Conservation (phyloP, 2,797 vertebrate genomes). For the Telmatherina bonti region DNA sequence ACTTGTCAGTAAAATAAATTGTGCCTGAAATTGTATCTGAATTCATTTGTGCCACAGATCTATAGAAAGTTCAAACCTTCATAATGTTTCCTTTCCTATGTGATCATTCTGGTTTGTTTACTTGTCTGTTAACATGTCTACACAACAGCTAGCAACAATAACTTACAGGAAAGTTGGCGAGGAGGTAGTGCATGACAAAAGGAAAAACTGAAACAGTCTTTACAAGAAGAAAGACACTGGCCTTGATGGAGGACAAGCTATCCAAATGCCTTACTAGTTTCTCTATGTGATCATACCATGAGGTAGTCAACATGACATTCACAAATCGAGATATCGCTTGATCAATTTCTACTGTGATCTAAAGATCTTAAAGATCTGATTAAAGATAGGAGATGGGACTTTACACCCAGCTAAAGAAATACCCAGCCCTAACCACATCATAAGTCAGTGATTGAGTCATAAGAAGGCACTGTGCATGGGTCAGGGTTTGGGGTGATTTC, state of each 20-base stretch:
- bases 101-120: not conserved
- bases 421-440: slow-evolving; percentile 54
- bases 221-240: not conserved
- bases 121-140: not conserved
- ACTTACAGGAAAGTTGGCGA: not conserved
- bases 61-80: not conserved
- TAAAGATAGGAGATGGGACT: slow-evolving; percentile 14
- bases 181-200: not conserved
- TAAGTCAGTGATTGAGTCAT: slow-evolving; percentile 24
- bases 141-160: not conserved
- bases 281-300: not conserved
- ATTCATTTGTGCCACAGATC: not conserved
- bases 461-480: slow-evolving; percentile 60
- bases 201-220: not conserved
- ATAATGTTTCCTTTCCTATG: not conserved
- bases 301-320: slow-evolving; percentile 31
- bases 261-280: not conserved
- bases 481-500: slow-evolving; percentile 18
- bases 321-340: slow-evolving; percentile 1
- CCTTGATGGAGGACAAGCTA: not conserved
- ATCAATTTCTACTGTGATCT: not conserved
- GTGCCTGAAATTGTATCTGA: not conserved
- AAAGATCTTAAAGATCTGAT: not conserved
- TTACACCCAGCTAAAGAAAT: slow-evolving; percentile 15
- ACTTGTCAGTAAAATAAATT: not conserved